Percentiles rank a stretch among this genome's conserved stretches.
Conservation (phyloP, 2,888 invertebrate genomes). For the Shargacucullia verbasci region DNA sequence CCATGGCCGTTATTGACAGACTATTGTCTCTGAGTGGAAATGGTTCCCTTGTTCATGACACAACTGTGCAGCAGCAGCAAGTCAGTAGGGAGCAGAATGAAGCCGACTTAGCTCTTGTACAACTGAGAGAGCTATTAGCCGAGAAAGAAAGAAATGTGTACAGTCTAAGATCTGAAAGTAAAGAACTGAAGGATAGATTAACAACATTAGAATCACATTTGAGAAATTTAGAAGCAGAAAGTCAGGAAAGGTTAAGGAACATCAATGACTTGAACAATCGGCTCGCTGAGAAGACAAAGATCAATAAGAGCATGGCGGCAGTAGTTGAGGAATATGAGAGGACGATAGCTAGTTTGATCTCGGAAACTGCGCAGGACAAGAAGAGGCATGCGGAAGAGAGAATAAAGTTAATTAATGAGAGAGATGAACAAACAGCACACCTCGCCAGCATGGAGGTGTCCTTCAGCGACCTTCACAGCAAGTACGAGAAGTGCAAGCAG, state of each 20-base stretch:
- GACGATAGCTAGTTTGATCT: slow-evolving; percentile 92
- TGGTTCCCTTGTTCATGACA: slow-evolving; percentile 70
- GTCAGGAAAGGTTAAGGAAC: slow-evolving; percentile 74
- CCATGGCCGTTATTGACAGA: slow-evolving; percentile 87
- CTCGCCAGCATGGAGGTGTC: slow-evolving; percentile 90
- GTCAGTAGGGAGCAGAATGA: slow-evolving; percentile 71
- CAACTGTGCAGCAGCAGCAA: slow-evolving; percentile 57
- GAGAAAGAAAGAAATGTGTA: slow-evolving; percentile 88
- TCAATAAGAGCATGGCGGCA: slow-evolving; percentile 89
- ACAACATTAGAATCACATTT: slow-evolving; percentile 77
- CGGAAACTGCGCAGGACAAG: slow-evolving; percentile 92
- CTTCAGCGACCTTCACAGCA: slow-evolving; percentile 90
- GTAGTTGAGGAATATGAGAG: slow-evolving; percentile 94
- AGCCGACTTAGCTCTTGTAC: slow-evolving; percentile 76
- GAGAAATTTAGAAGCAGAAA: slow-evolving; percentile 73
- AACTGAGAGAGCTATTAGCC: slow-evolving; percentile 86
- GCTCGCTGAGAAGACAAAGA: slow-evolving; percentile 79
- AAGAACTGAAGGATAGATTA: slow-evolving; percentile 84
- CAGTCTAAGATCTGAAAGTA: slow-evolving; percentile 84
- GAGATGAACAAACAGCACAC: slow-evolving; percentile 90
- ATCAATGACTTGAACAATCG: slow-evolving; percentile 78
- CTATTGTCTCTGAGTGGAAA: slow-evolving; percentile 82
- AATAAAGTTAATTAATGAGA: slow-evolving; percentile 86
- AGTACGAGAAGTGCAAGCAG: slow-evolving; percentile 91
- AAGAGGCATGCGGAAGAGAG: slow-evolving; percentile 88